Evolutionary conservation across 2,113 vertebrate genomes (phyloP), one percentile per base, ranked within the genome.

Genomic region (Phocoena phocoena): DNA sequence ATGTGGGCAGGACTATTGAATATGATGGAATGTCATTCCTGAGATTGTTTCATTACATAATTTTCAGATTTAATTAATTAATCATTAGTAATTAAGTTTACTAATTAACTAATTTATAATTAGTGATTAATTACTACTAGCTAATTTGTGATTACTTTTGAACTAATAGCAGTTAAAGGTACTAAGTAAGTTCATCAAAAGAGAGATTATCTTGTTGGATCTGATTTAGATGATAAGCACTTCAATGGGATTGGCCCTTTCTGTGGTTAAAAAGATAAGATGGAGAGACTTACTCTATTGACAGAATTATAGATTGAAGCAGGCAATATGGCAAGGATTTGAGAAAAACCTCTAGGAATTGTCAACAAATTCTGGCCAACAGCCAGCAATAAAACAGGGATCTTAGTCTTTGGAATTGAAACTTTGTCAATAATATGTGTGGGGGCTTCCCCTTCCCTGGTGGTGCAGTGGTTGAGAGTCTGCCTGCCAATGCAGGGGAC

Each of bases 141-240:
- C 0, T 60, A 60, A 62, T 26, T 25, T 23, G 21, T 26, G 65
- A 84, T 47, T 47, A 84, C 41, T 84, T 65, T 84, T 65, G 21
- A 65, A 23, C 33, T 38, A 28, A 50, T 53, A 53, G 26, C 41
- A 58, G 81, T 55, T 80, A 67, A 68, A n/a, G 25, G 53, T 68
- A 90, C 62, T 33, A 83, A 33, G 63, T 74, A 67, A 89, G 18
- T 36, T 31, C 76, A 60, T 76, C 60, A 79, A 63, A 77, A n/a
- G 21, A 47, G 25, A 62, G 18, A 38, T 18, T 62, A 70, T 62
- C 41, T 70, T 73, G 12, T 33, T 77, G 4, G 7, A 12, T 53
- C 33, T 91, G 26, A 86, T 33, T 15, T 62, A 41, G 26, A 14
- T 53, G 26, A 12, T 41, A 14, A 62, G 5, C 21, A 13, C 8